Evolutionary conservation across 2,888 invertebrate species (phyloP).

Genomic region (Tipula helvola): DNA sequence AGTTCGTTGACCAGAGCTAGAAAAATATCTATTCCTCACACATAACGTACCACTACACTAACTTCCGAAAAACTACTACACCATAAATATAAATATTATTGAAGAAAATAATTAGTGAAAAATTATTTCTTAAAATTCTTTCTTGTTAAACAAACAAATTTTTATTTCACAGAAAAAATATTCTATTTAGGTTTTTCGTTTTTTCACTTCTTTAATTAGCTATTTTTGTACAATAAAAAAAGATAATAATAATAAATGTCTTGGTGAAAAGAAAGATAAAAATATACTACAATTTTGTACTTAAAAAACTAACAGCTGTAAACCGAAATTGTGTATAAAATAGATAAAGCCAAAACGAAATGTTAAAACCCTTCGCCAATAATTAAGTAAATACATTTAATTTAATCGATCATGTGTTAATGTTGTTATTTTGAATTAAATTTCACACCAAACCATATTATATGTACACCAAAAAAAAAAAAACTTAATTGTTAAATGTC

Average conservation of each 20-base stretch:
- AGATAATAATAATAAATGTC: background rate
- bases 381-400: background rate
- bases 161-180: background rate
- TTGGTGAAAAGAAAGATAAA: background rate
- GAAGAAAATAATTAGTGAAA: too few species aligned
- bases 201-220: background rate
- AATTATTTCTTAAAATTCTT: too few species aligned
- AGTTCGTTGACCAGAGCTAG: too few species aligned
- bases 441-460: background rate
- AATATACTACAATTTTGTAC: background rate
- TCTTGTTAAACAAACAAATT: too few species aligned
- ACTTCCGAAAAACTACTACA: too few species aligned
- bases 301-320: background rate
- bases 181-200: background rate
- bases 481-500: background rate
- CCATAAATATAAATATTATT: too few species aligned
- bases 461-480: background rate
- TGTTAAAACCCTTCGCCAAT: background rate
- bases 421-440: background rate
- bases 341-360: background rate
- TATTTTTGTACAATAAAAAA: background rate
- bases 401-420: background rate
- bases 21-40: too few species aligned
- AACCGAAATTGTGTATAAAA: background rate
- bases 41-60: too few species aligned